These are phyloP conservation scores for Girardia tigrina DNA, from an alignment of 2,888 invertebrate genomes.

Conservation along the genomic window DNA sequence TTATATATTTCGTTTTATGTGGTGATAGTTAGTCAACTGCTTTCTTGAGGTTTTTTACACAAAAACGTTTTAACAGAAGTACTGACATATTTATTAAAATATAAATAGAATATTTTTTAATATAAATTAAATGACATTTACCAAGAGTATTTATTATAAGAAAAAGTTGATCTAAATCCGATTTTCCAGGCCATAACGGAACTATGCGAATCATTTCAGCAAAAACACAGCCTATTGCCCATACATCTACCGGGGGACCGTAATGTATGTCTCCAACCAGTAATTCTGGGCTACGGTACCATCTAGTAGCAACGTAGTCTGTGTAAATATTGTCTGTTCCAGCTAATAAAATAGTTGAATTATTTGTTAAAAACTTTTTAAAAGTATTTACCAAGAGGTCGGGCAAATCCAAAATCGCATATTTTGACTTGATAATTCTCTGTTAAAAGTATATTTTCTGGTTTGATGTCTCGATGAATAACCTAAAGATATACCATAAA, in stretches of 20 bases:
- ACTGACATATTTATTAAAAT: no score
- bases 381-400: neutral
- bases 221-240: slow-evolving; percentile 5
- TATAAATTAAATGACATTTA: neutral
- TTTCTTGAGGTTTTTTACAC: no score
- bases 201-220: neutral
- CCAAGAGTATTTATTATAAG: slow-evolving; percentile 11
- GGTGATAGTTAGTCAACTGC: no score
- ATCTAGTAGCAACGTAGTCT: neutral
- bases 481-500: no score
- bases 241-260: neutral
- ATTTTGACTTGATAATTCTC: slow-evolving; percentile 15
- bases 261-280: neutral
- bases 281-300: neutral
- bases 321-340: slow-evolving; percentile 3
- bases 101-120: no score
- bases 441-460: neutral
- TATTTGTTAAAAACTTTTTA: no score
- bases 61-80: no score
- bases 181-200: neutral
- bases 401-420: neutral
- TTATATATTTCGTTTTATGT: no score
- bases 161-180: neutral
- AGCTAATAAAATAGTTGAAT: neutral
- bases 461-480: slow-evolving; percentile 12